phyloP scores from a whole-genome alignment of 2,888 invertebrate species.

The Griposia aprilina region DNA sequence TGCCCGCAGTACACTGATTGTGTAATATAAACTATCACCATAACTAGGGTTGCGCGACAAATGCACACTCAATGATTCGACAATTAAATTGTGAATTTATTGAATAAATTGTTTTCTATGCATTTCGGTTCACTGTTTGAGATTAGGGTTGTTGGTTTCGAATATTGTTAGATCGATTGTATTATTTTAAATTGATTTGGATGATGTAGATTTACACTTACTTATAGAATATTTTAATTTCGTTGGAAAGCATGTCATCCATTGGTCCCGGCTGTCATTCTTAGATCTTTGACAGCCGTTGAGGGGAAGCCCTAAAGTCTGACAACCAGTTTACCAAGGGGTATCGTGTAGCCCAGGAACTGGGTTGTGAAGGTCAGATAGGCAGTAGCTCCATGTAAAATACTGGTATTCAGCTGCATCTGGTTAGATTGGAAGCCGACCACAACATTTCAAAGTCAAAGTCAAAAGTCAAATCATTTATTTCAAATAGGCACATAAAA shows the following conservation, averaged over 20 bases:
- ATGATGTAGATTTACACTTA: not conserved
- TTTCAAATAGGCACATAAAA: no score
- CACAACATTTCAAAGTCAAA: no score
- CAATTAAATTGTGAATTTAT: conserved; percentile 86
- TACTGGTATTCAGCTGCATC: not conserved
- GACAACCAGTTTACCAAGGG: not conserved
- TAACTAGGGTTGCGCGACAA: conserved; percentile 72
- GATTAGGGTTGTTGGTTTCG: conserved; percentile 23
- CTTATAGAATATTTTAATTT: no score
- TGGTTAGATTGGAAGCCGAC: not conserved
- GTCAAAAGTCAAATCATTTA: no score
- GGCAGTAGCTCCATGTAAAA: not conserved
- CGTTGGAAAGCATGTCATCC: not conserved
- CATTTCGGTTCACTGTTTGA: conserved; percentile 39
- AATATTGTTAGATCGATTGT: not conserved
- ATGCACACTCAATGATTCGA: conserved; percentile 85
- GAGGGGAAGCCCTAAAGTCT: not conserved
- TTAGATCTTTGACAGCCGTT: not conserved
- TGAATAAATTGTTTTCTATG: conserved; percentile 79
- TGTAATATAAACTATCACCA: conserved; percentile 68
- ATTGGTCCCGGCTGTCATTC: not conserved
- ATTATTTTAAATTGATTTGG: not conserved
- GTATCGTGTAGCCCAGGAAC: not conserved
- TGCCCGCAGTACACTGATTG: conserved; percentile 77
- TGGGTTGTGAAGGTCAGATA: not conserved